Evolutionary conservation across 2,888 invertebrate species (phyloP).

Genomic region (Diaphora mendica): DNA sequence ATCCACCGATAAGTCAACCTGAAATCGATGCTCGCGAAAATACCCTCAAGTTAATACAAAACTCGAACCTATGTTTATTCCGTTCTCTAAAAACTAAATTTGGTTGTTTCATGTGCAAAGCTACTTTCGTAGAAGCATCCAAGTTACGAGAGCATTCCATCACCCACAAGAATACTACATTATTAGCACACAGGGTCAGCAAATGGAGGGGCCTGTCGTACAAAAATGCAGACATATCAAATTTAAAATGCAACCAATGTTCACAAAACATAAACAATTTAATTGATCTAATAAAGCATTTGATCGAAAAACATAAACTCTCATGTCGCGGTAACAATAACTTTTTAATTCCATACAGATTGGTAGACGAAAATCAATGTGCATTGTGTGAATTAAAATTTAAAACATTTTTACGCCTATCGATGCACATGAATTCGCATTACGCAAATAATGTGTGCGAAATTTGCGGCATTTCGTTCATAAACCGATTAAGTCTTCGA

Average conservation of each 20-base stretch:
- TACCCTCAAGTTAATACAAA: slow-evolving; percentile 61
- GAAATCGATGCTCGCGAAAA: slow-evolving; percentile 50
- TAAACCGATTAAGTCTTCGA: slow-evolving; percentile 59
- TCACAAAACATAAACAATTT: slow-evolving; percentile 45
- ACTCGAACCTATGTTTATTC: slow-evolving; percentile 70
- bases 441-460: slow-evolving; percentile 65
- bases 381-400: slow-evolving; percentile 54
- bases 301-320: slow-evolving; percentile 53
- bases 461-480: slow-evolving; percentile 60
- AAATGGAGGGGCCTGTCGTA: slow-evolving; percentile 54
- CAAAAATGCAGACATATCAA: slow-evolving; percentile 65
- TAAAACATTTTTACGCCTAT: slow-evolving; percentile 56
- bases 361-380: slow-evolving; percentile 57
- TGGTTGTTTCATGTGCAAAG: slow-evolving; percentile 62
- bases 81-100: slow-evolving; percentile 62
- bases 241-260: slow-evolving; percentile 63
- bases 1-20: slow-evolving; percentile 14
- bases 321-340: slow-evolving; percentile 51
- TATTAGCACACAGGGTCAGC: slow-evolving; percentile 48
- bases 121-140: slow-evolving; percentile 54
- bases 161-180: slow-evolving; percentile 50
- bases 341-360: slow-evolving; percentile 61
- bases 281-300: slow-evolving; percentile 54
- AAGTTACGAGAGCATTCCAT: slow-evolving; percentile 57
- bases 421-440: slow-evolving; percentile 66